Evolutionary conservation across 2,797 vertebrate genomes (phyloP).

Genomic region (Hoplostethus atlanticus): DNA sequence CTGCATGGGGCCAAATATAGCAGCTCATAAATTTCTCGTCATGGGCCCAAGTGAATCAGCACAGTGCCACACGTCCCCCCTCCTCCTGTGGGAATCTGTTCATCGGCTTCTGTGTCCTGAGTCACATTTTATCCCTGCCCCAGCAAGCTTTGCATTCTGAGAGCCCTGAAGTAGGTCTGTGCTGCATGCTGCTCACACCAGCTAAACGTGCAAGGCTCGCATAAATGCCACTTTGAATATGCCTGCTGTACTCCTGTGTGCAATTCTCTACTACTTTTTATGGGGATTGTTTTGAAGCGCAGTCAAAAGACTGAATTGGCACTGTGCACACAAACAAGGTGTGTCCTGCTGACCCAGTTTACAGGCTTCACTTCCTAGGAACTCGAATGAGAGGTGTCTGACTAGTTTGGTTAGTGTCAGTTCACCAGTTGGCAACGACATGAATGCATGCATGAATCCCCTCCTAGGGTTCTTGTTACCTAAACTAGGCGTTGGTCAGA

Average conservation of each 20-base stretch:
- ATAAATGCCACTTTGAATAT: slow-evolving; percentile 41
- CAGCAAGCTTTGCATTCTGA: slow-evolving; percentile 54
- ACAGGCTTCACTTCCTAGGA: slow-evolving; percentile 24
- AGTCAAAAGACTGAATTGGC: background rate
- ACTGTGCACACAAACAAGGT: slow-evolving; percentile 31
- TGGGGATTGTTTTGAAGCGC: background rate
- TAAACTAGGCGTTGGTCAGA: background rate
- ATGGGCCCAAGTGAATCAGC: slow-evolving; percentile 70
- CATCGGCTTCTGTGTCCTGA: slow-evolving; percentile 68
- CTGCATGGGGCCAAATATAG: slow-evolving; percentile 60
- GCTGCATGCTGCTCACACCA: background rate
- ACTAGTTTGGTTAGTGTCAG: slow-evolving; percentile 63
- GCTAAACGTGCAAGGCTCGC: slow-evolving; percentile 14
- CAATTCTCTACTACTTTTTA: background rate
- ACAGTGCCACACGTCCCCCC: slow-evolving; percentile 34
- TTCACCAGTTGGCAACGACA: background rate
- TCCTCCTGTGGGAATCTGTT: slow-evolving; percentile 63
- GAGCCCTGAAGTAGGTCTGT: slow-evolving; percentile 49
- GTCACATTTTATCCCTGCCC: slow-evolving; percentile 68
- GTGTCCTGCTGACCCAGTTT: slow-evolving; percentile 33
- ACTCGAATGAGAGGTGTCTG: slow-evolving; percentile 25
- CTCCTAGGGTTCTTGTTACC: background rate
- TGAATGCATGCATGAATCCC: background rate
- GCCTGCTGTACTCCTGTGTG: background rate
- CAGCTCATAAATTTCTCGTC: slow-evolving; percentile 67